Evolutionary conservation across 2,797 vertebrate species (phyloP).

Genomic region (Eidolon dupreanum): DNA sequence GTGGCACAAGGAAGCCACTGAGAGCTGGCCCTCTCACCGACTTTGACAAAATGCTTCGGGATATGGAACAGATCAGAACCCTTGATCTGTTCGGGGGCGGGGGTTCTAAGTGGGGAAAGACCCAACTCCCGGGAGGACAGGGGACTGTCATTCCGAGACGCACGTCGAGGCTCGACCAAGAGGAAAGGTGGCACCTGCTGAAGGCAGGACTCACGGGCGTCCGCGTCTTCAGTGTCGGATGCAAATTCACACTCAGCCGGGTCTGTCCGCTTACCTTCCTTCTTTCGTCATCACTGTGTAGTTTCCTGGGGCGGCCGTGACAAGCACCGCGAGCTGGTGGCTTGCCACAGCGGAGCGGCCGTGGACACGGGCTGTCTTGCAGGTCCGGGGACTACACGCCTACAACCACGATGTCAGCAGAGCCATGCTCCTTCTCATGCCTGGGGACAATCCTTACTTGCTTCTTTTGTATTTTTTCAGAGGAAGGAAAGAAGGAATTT

Average conservation of each 20-base stretch:
- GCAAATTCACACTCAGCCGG: not conserved
- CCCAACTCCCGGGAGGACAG: not conserved
- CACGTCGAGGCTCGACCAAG: fast-evolving
- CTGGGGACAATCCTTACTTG: too few species aligned
- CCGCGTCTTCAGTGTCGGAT: too few species aligned
- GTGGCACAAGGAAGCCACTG: not conserved
- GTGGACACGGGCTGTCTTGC: not conserved
- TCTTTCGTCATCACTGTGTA: fast-evolving
- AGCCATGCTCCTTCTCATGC: too few species aligned
- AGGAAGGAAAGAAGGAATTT: too few species aligned
- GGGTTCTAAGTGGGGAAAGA: not conserved
- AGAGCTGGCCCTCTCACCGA: not conserved
- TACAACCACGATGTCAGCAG: not conserved
- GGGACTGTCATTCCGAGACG: fast-evolving
- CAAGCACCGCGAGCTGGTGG: fast-evolving
- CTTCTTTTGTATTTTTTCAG: too few species aligned
- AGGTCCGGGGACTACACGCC: fast-evolving
- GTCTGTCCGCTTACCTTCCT: not conserved
- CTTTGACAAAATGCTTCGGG: fast-evolving
- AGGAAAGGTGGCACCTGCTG: too few species aligned
- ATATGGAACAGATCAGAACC: not conserved
- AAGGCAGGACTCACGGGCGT: not conserved
- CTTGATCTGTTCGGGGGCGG: not conserved
- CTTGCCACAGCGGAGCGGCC: not conserved
- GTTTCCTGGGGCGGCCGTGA: not conserved